Percentiles rank a stretch among this genome's conserved stretches.
These are phyloP conservation scores for Leptopilina clavipes DNA, from an alignment of 1,140 invertebrate species.

Conservation along the genomic window DNA sequence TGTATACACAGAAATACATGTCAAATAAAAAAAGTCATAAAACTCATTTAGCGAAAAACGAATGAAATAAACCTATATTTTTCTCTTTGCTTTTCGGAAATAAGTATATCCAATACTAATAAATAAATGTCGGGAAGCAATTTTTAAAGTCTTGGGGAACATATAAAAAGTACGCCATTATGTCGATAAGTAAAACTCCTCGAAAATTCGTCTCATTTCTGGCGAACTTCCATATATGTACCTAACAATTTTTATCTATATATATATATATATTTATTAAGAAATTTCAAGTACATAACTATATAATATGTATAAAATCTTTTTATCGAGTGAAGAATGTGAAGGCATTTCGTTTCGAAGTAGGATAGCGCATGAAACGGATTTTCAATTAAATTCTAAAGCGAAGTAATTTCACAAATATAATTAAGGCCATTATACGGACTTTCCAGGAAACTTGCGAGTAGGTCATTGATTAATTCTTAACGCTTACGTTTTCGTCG, in stretches of 20 bases:
- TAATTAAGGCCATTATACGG: constrained; percentile 32
- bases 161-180: background rate
- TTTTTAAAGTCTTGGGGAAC: no score
- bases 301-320: background rate
- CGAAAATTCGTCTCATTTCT: background rate
- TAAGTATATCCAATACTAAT: background rate
- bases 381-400: constrained; percentile 29
- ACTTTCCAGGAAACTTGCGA: constrained; percentile 23
- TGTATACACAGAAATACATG: background rate
- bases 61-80: background rate
- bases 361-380: constrained; percentile 1
- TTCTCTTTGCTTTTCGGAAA: background rate
- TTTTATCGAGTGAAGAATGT: background rate
- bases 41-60: background rate
- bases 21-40: background rate
- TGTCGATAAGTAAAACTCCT: background rate
- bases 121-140: background rate
- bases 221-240: background rate
- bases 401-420: constrained; percentile 30
- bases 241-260: background rate
- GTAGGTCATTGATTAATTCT: constrained; percentile 35
- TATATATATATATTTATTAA: background rate
- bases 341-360: background rate
- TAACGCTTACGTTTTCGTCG: constrained; percentile 28
- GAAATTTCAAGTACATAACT: background rate